These are phyloP conservation scores for Sebastes trivittatus DNA, from an alignment of 2,797 vertebrate species.

Conservation along the genomic window DNA sequence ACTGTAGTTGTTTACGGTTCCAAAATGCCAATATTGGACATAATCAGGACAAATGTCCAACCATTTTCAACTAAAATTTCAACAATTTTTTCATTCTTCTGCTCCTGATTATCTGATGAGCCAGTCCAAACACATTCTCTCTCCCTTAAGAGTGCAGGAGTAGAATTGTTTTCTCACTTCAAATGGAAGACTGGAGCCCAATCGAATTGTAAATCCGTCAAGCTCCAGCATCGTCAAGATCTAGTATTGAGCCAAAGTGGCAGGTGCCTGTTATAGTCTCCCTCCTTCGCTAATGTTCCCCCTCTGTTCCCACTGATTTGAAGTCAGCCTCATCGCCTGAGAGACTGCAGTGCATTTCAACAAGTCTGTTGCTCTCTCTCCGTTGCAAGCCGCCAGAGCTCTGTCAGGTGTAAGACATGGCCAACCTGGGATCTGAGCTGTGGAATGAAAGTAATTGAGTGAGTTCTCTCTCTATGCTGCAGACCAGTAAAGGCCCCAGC, in stretches of 20 bases:
- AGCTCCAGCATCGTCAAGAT: conserved; percentile 24
- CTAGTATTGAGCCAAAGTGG: conserved; percentile 62
- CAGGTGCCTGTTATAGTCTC: conserved; percentile 66
- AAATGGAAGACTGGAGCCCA: conserved; percentile 48
- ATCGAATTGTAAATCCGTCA: conserved; percentile 64
- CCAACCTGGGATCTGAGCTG: conserved; percentile 45
- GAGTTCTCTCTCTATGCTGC: conserved; percentile 41
- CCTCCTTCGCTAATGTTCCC: conserved; percentile 55
- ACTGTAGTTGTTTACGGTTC: neutral
- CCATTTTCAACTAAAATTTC: conserved; percentile 29
- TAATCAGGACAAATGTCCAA: conserved; percentile 2
- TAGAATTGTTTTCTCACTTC: conserved; percentile 35
- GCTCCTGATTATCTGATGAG: conserved; percentile 39
- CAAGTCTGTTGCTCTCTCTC: conserved; percentile 33
- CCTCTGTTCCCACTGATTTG: conserved; percentile 58
- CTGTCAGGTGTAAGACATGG: conserved; percentile 58
- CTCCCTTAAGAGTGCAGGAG: conserved; percentile 34
- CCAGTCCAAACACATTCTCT: conserved; percentile 40
- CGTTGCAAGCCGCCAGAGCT: conserved; percentile 34
- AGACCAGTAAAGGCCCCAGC: conserved; percentile 37
- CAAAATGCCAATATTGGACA: neutral
- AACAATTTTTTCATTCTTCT: conserved; percentile 18
- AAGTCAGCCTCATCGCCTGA: conserved; percentile 48
- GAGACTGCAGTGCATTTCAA: conserved; percentile 57
- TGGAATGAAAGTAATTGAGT: conserved; percentile 58